Percentiles rank a stretch among this genome's conserved stretches.
These are phyloP conservation scores for Takifugu flavidus DNA, from an alignment of 2,113 vertebrate genomes.

Conservation along the genomic window DNA sequence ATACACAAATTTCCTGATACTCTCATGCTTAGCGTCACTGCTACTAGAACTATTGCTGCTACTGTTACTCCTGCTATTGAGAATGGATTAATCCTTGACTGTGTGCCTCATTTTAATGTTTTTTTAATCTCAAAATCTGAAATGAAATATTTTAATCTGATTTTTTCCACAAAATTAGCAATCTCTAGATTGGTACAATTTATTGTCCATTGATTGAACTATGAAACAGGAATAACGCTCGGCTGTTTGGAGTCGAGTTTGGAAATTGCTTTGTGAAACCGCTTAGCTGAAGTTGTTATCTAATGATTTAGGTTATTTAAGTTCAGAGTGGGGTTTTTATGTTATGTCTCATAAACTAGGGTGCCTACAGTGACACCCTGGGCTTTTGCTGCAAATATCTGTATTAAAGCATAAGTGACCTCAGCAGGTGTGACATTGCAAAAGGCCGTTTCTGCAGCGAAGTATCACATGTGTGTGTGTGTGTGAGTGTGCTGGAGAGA, in stretches of 20 bases:
- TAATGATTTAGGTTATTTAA: constrained; percentile 44
- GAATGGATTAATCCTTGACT: no score
- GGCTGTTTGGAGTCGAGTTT: not conserved
- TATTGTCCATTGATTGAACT: not conserved
- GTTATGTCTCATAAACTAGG: constrained; percentile 28
- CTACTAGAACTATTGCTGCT: not conserved
- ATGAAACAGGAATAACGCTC: not conserved
- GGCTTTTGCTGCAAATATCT: constrained; percentile 43
- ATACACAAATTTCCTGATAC: not conserved
- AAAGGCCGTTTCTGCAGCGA: constrained; percentile 42
- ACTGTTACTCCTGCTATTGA: no score
- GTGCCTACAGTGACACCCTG: constrained; percentile 51
- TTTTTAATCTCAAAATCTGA: not conserved
- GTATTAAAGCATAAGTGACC: constrained; percentile 53
- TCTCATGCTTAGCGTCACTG: not conserved
- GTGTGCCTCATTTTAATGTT: no score
- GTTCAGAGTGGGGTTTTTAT: constrained; percentile 41
- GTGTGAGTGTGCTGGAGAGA: constrained; percentile 28
- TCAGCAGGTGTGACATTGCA: constrained; percentile 65
- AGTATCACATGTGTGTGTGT: constrained; percentile 24
- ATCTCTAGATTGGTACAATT: no score
- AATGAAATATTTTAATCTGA: no score
- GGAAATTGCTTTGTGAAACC: not conserved
- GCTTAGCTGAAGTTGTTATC: constrained; percentile 7
- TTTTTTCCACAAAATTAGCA: no score